These are phyloP conservation scores for Miltochrista miniata DNA, from an alignment of 2,888 invertebrate species.

Conservation along the genomic window DNA sequence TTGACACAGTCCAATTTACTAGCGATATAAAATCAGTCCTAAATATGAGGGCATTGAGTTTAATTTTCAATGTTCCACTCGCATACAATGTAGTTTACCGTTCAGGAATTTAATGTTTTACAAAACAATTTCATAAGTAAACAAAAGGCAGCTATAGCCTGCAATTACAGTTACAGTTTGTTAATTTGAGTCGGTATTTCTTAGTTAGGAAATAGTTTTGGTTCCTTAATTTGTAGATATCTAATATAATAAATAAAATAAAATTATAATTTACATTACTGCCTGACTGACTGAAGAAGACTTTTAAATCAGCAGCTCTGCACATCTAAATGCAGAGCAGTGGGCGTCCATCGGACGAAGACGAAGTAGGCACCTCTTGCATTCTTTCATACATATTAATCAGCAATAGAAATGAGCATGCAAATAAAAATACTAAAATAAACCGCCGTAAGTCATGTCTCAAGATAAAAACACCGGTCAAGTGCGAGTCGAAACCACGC, in stretches of 20 bases:
- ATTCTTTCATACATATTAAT: no score
- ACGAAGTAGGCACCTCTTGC: no score
- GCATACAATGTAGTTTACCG: constrained; percentile 5
- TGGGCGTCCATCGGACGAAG: no score
- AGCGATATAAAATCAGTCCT: constrained; percentile 11
- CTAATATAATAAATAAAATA: no score
- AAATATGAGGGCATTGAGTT: neutral
- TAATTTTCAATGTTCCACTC: neutral
- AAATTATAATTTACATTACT: no score
- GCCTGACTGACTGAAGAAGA: no score
- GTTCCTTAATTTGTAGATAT: no score
- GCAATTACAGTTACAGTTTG: neutral
- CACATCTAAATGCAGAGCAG: no score
- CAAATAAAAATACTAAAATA: neutral
- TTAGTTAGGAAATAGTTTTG: no score
- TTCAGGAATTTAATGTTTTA: constrained; percentile 21
- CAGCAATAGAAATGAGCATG: no score
- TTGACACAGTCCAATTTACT: constrained; percentile 8
- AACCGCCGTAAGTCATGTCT: neutral
- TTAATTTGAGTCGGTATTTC: neutral
- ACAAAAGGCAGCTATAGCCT: neutral
- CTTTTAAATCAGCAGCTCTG: no score
- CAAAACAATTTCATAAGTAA: constrained; percentile 9
- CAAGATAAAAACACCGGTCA: constrained; percentile 4
- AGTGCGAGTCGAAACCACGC: no score